phyloP scores from a whole-genome alignment of 2,113 vertebrate genomes.

The Callopanchax toddi region DNA sequence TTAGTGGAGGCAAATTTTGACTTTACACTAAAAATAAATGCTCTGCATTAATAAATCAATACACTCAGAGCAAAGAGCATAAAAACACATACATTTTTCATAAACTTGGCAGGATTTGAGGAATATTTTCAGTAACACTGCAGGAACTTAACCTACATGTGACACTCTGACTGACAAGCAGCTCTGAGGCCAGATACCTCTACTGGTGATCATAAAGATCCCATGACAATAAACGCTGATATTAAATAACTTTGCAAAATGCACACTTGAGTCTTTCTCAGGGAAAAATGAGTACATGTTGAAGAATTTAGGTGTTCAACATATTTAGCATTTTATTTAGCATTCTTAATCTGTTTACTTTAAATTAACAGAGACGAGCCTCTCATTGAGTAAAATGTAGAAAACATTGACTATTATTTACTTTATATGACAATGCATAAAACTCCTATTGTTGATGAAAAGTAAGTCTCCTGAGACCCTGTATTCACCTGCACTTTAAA shows the following conservation, averaged over 20 bases:
- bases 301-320: neutral
- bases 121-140: slow-evolving; percentile 41
- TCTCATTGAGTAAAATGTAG: neutral
- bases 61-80: slow-evolving; percentile 35
- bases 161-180: neutral
- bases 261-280: rapidly evolving
- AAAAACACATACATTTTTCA: slow-evolving; percentile 74
- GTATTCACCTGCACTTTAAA: no score
- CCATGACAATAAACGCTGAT: slow-evolving; percentile 8
- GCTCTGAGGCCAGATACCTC: no score
- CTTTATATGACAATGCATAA: no score
- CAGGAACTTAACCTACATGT: slow-evolving; percentile 3
- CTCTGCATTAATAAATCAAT: slow-evolving; percentile 68
- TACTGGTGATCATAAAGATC: neutral
- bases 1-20: slow-evolving; percentile 36
- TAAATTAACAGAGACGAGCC: neutral
- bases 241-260: neutral
- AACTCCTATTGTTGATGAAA: no score
- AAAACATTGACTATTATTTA: no score
- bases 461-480: no score
- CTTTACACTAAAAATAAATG: slow-evolving; percentile 61
- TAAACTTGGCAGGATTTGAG: slow-evolving; percentile 24
- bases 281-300: neutral
- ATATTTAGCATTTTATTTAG: neutral
- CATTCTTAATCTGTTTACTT: no score